phyloP scores from a whole-genome alignment of 2,888 invertebrate species.

The Hydraecia micacea region DNA sequence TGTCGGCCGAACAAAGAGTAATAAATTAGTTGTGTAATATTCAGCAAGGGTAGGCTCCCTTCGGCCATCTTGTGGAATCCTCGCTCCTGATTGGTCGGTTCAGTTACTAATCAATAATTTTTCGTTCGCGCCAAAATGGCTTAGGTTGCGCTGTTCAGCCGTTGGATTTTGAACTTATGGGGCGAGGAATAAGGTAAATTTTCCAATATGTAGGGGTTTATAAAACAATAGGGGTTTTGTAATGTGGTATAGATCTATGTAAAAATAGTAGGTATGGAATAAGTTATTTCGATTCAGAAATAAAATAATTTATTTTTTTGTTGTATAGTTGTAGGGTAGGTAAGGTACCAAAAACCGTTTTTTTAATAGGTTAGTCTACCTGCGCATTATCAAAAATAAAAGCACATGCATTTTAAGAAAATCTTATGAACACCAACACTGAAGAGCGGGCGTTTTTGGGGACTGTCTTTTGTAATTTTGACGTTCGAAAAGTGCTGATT shows the following conservation, averaged over 20 bases:
- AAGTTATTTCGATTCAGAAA: constrained; percentile 8
- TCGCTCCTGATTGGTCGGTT: constrained; percentile 82
- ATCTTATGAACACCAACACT: background rate
- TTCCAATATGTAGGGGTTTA: background rate
- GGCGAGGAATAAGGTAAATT: background rate
- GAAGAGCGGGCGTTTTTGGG: too few relatives aligned
- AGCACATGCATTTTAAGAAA: background rate
- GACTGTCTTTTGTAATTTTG: too few relatives aligned
- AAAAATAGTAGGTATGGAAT: constrained; percentile 15
- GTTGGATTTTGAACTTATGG: constrained; percentile 22
- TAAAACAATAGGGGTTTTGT: constrained; percentile 50
- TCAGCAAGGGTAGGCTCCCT: constrained; percentile 81
- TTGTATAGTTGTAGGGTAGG: background rate
- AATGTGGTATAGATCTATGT: constrained; percentile 6
- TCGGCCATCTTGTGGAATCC: constrained; percentile 83
- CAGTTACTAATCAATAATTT: constrained; percentile 85
- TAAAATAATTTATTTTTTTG: constrained; percentile 12
- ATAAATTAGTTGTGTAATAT: constrained; percentile 88
- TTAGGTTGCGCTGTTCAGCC: constrained; percentile 18
- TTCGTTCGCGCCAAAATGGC: constrained; percentile 61
- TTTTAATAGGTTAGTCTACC: background rate
- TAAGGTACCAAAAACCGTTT: background rate
- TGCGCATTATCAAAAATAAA: background rate
- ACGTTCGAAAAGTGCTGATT: too few relatives aligned
- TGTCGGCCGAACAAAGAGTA: constrained; percentile 87